Evolutionary conservation across 1,140 invertebrate species (phyloP).

Genomic region (Tetragnatha versicolor): DNA sequence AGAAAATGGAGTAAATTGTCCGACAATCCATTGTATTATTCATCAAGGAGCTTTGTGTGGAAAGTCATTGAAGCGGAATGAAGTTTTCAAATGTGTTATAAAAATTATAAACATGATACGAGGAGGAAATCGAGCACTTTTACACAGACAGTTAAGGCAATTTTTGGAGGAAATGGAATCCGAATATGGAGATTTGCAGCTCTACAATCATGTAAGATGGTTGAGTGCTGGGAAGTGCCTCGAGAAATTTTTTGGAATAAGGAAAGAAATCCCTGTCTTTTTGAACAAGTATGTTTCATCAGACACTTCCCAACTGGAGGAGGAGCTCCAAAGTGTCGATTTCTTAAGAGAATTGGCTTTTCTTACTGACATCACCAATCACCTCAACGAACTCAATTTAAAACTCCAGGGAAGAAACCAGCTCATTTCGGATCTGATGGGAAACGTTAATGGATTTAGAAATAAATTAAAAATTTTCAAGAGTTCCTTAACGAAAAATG

Average conservation of each 20-base stretch:
- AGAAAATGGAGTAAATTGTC: constrained; percentile 5
- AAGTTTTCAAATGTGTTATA: constrained; percentile 18
- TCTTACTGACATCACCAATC: constrained; percentile 26
- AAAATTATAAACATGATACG: constrained; percentile 9
- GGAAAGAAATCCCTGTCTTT: constrained; percentile 40
- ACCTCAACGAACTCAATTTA: background rate
- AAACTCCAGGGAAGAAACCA: constrained; percentile 31
- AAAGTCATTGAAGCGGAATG: background rate
- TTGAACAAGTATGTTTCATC: background rate
- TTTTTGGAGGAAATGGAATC: constrained; percentile 23
- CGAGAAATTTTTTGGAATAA: constrained; percentile 36
- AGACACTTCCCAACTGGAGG: constrained; percentile 17
- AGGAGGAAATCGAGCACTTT: constrained; percentile 10
- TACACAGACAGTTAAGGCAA: background rate
- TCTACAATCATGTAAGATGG: constrained; percentile 38
- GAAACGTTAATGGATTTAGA: constrained; percentile 37
- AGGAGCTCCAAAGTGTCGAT: constrained; percentile 26
- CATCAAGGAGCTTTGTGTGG: constrained; percentile 16
- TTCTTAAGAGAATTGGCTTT: constrained; percentile 40
- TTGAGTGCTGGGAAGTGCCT: constrained; percentile 38
- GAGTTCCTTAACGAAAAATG: constrained; percentile 2
- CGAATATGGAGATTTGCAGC: constrained; percentile 30
- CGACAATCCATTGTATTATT: constrained; percentile 12
- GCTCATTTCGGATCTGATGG: constrained; percentile 20
- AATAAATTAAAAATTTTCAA: constrained; percentile 34